Percentiles rank a stretch among this genome's conserved stretches.
Conservation (phyloP, 2,113 vertebrate genomes). For the Anhinga rufa region DNA sequence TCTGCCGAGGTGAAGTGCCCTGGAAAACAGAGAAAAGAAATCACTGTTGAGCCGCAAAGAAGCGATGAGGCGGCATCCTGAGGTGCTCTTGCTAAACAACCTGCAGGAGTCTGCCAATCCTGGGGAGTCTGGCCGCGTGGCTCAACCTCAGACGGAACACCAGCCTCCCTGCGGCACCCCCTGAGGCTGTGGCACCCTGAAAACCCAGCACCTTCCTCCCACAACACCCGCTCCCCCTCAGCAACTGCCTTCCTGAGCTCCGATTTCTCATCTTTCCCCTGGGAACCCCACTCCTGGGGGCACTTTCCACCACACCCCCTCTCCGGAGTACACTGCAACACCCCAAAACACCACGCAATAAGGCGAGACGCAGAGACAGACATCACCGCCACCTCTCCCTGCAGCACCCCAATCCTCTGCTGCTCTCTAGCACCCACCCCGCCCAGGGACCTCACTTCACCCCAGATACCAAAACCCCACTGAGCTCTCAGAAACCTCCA, state of each 20-base stretch:
- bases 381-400: background rate
- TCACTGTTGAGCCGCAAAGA: background rate
- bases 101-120: background rate
- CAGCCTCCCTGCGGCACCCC: background rate
- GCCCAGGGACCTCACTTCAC: background rate
- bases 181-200: accelerated
- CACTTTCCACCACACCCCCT: background rate
- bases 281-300: accelerated
- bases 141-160: background rate
- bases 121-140: no score
- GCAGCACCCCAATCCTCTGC: background rate
- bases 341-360: background rate
- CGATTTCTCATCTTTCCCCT: background rate
- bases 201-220: background rate
- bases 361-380: background rate
- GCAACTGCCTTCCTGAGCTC: background rate
- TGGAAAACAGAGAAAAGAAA: background rate
- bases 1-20: constrained; percentile 97
- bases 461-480: background rate
- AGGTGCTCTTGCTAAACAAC: background rate
- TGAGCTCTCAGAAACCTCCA: background rate
- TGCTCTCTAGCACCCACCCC: background rate
- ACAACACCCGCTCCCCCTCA: no score
- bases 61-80: accelerated
- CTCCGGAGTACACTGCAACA: no score